Percentiles rank a stretch among this genome's conserved stretches.
These are phyloP conservation scores for Fistularia tabacaria DNA, from an alignment of 2,797 vertebrate genomes.

Conservation along the genomic window DNA sequence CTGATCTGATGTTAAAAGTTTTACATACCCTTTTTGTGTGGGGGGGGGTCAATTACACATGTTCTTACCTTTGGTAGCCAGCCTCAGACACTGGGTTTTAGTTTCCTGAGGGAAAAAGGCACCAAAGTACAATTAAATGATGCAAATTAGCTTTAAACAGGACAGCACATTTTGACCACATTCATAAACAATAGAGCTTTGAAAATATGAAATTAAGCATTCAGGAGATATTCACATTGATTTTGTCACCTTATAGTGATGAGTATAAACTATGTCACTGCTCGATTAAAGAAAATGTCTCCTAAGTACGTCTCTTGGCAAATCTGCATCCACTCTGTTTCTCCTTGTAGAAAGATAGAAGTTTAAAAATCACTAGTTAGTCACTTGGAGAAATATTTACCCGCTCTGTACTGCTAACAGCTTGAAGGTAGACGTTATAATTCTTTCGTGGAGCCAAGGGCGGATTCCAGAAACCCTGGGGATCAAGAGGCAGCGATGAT, in stretches of 20 bases:
- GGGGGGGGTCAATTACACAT: neutral
- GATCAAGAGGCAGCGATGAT: conserved; percentile 17
- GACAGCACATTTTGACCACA: no score
- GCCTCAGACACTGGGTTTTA: conserved; percentile 95
- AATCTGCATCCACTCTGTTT: no score
- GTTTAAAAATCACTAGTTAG: neutral
- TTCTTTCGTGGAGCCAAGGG: conserved; percentile 93
- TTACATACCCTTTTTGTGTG: neutral
- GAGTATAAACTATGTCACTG: no score
- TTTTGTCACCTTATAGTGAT: no score
- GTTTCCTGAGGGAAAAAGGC: conserved; percentile 83
- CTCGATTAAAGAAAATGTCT: no score
- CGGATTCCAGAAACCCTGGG: conserved; percentile 91
- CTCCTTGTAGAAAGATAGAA: conserved; percentile 8
- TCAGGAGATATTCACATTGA: no score
- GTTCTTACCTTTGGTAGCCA: conserved; percentile 98
- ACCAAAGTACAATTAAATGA: neutral
- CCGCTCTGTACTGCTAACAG: conserved; percentile 97
- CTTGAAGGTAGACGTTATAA: conserved; percentile 99
- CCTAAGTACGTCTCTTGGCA: conserved; percentile 1
- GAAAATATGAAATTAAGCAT: no score
- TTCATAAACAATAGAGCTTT: no score
- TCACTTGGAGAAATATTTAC: conserved; percentile 63
- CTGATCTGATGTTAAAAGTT: no score
- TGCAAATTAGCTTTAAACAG: neutral